Evolutionary conservation across 2,888 invertebrate species (phyloP).

Genomic region (Flexamia atlantica): DNA sequence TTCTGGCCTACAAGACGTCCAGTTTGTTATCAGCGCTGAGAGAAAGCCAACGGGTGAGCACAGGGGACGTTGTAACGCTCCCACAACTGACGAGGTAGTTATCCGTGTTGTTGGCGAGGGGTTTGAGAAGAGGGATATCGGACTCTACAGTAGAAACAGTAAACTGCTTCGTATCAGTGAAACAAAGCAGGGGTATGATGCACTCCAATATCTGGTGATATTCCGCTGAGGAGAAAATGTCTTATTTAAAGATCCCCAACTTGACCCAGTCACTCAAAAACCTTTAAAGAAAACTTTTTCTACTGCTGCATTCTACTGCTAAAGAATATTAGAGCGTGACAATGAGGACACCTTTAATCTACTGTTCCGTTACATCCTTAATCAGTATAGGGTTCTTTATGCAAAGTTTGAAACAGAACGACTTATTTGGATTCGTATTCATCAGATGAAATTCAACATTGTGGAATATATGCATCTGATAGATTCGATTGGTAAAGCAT

Average conservation of each 20-base stretch:
- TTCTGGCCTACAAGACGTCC: conserved; percentile 9
- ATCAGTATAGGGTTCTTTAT: no score
- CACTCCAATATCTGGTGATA: conserved; percentile 72
- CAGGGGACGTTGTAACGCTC: conserved; percentile 62
- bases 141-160: conserved; percentile 66
- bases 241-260: conserved; percentile 64
- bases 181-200: conserved; percentile 68
- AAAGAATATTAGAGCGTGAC: neutral
- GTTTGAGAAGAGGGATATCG: conserved; percentile 66
- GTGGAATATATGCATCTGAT: no score
- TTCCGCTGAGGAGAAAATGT: conserved; percentile 71
- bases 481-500: no score
- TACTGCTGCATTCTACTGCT: conserved; percentile 12
- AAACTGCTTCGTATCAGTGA: conserved; percentile 65
- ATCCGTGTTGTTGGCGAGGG: conserved; percentile 54
- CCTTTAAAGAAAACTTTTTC: neutral
- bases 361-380: neutral
- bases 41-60: conserved; percentile 58
- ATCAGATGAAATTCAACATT: no score
- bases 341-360: neutral
- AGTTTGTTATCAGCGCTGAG: conserved; percentile 63
- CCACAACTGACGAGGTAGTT: conserved; percentile 63
- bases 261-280: conserved; percentile 16
- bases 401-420: no score
- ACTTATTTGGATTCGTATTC: no score